These are phyloP conservation scores for Hiodon tergisus DNA, from an alignment of 2,113 vertebrate species.

Conservation along the genomic window DNA sequence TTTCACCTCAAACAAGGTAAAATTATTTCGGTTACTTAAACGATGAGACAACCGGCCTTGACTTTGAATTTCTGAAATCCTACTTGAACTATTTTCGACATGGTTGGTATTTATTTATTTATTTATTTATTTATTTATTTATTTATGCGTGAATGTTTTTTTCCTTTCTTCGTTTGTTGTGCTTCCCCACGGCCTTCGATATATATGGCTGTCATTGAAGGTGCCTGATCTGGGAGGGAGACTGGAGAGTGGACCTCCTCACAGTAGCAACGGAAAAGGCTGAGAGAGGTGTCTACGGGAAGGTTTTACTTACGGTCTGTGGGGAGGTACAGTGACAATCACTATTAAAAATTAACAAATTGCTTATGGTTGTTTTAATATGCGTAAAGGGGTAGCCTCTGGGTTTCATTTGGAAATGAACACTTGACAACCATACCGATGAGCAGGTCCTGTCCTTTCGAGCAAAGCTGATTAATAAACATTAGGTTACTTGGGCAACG, in stretches of 20 bases:
- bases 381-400: no score
- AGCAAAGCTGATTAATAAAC: neutral
- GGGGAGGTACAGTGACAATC: constrained; percentile 54
- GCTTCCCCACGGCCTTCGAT: no score
- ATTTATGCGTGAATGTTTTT: neutral
- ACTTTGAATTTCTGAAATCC: neutral
- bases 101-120: no score
- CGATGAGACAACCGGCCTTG: neutral
- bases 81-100: no score
- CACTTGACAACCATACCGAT: no score
- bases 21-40: neutral
- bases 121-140: neutral
- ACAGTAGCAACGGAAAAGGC: constrained; percentile 55
- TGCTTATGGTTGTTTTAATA: no score
- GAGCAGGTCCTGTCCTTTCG: neutral
- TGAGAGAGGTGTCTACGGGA: constrained; percentile 63
- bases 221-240: constrained; percentile 76
- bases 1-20: constrained; percentile 63
- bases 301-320: constrained; percentile 67
- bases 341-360: no score
- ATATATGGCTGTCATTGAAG: constrained; percentile 43
- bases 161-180: no score
- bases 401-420: no score
- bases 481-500: no score
- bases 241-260: constrained; percentile 67